Conservation (phyloP, 2,797 vertebrate species). For the Halcyon leucocephala region DNA sequence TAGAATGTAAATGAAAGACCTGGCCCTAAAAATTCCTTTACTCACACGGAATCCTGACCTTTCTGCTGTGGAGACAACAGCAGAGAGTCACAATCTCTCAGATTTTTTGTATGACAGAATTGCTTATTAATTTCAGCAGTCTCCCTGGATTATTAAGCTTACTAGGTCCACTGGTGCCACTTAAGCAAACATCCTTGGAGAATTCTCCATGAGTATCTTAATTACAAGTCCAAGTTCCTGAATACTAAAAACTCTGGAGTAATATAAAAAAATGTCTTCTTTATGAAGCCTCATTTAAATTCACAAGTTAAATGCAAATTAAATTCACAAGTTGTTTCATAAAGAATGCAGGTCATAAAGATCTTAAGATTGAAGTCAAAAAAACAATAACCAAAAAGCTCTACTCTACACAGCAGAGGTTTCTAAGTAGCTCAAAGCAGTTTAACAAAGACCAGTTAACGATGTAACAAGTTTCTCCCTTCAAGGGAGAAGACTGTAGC, state of each 20-base stretch:
- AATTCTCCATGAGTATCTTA: not conserved
- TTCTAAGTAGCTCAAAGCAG: not conserved
- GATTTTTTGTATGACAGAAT: not conserved
- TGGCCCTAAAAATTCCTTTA: not conserved
- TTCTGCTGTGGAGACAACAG: not conserved
- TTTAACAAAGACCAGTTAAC: not conserved
- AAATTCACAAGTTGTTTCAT: not conserved
- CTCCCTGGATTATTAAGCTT: not conserved
- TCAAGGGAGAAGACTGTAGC: not conserved
- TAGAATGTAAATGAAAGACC: not conserved
- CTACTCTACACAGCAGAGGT: not conserved
- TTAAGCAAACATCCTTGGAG: not conserved
- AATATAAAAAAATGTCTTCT: not conserved
- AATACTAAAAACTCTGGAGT: not conserved
- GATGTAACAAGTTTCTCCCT: not conserved
- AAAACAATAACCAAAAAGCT: not conserved
- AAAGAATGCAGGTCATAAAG: not conserved
- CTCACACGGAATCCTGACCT: not conserved
- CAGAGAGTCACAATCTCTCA: not conserved
- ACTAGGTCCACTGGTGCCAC: not conserved
- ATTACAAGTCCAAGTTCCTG: not conserved
- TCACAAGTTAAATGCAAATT: not conserved
- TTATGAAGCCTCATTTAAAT: not conserved
- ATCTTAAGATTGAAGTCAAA: not conserved
- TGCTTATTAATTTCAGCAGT: not conserved